Evolutionary conservation across 2,797 vertebrate species (phyloP), one percentile per base, ranked within the genome.

Genomic region (Enteromius anoplus): DNA sequence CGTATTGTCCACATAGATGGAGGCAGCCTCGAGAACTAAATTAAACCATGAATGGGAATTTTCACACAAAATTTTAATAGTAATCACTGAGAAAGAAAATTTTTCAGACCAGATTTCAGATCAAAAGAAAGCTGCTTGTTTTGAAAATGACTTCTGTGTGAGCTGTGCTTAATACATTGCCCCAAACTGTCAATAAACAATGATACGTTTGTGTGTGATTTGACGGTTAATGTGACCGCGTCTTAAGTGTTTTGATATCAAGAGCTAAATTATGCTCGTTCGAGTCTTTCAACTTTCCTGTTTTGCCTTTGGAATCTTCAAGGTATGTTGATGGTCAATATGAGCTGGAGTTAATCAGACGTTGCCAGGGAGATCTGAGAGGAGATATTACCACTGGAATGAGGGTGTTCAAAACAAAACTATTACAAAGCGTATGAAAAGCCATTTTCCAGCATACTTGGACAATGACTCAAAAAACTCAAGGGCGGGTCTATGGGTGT

Each of bases 381-480:
- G 40, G 40, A 47, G 40, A 55, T 23, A 51, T 82, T 79, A 66
- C 45, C 76, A 81, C 81, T 75, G 62, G 21, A 49, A 58, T 21
- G 40, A 79, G 45, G 15, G 42, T 37, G 40, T 82, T 75, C 10
- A 29, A 64, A 68, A 66, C 73, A 73, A 66, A 68, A 32, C 47
- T 51, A 73, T 78, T 58, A 78, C 51, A 66, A 70, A 58, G 58
- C 37, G 26, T n/a, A 73, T 53, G 23, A 42, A 12, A 66, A 80
- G 69, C 29, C 34, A 23, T 58, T 80, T 80, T 82, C 70, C 84
- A 78, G 80, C 78, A 51, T 73, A 83, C 77, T 81, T 83, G 72
- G 72, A 65, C 47, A 71, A 85, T 81, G 79, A 78, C 81, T 72
- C 81, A 55, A 42, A 77, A 53, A 58, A 80, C 65, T 84, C 45